These are phyloP conservation scores for Limnephilus rhombicus DNA, from an alignment of 2,888 invertebrate species.

Conservation along the genomic window DNA sequence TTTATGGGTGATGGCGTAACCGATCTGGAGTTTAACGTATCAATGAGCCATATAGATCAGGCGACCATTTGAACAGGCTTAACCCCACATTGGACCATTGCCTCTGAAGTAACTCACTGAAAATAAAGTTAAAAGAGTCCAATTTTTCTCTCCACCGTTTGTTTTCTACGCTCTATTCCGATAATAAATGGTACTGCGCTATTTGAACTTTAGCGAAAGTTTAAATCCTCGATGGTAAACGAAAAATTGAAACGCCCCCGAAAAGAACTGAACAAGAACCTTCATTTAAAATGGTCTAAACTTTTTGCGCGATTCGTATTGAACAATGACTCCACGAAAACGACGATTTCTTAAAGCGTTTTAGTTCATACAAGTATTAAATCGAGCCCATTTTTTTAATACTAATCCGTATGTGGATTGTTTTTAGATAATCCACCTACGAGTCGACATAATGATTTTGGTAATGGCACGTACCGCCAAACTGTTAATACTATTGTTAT, in stretches of 20 bases:
- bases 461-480: too few relatives aligned
- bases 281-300: background rate
- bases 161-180: slow-evolving; percentile 10
- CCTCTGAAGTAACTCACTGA: background rate
- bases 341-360: background rate
- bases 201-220: background rate
- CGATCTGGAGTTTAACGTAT: background rate
- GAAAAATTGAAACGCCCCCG: background rate
- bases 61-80: slow-evolving; percentile 53
- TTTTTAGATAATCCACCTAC: background rate
- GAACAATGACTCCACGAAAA: background rate
- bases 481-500: too few relatives aligned
- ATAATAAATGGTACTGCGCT: slow-evolving; percentile 3
- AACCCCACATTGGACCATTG: slow-evolving; percentile 21
- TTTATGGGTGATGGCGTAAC: background rate
- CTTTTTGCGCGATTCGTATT: background rate
- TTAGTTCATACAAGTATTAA: background rate
- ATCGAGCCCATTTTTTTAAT: background rate
- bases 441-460: too few relatives aligned
- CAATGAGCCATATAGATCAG: slow-evolving; percentile 22
- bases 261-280: background rate
- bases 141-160: background rate
- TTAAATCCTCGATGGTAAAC: slow-evolving; percentile 1
- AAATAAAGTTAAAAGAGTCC: slow-evolving; percentile 23
- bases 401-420: background rate